Conservation (phyloP, 1,140 invertebrate genomes). For the Eumaeus atala region DNA sequence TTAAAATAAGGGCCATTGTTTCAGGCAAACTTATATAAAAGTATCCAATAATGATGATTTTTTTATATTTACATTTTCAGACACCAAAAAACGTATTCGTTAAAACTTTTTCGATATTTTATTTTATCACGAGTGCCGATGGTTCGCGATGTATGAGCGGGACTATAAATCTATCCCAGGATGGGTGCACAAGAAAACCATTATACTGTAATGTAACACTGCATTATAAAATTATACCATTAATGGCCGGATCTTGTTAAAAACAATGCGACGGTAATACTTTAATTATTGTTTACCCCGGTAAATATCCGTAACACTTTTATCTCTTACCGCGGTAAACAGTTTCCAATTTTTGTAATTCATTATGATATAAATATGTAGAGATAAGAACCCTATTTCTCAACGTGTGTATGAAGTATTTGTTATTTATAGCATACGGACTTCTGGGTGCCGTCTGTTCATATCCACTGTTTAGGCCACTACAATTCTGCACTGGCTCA, state of each 20-base stretch:
- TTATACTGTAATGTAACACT: constrained; percentile 1
- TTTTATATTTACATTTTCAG: no score
- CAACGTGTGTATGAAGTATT: no score
- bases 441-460: no score
- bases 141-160: not conserved
- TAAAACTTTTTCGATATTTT: not conserved
- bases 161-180: not conserved
- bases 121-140: not conserved
- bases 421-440: no score
- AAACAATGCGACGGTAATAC: not conserved
- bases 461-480: no score
- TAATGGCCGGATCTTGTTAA: no score
- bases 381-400: no score
- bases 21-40: no score
- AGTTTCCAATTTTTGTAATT: not conserved
- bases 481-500: no score
- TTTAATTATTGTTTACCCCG: not conserved
- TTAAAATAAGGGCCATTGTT: no score
- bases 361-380: not conserved
- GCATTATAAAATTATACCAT: not conserved
- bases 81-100: no score
- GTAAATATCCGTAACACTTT: not conserved
- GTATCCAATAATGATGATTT: no score
- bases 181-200: constrained; percentile 4
- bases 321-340: not conserved